Conservation (phyloP, 2,113 vertebrate species). For the Australoheros scitulus region DNA sequence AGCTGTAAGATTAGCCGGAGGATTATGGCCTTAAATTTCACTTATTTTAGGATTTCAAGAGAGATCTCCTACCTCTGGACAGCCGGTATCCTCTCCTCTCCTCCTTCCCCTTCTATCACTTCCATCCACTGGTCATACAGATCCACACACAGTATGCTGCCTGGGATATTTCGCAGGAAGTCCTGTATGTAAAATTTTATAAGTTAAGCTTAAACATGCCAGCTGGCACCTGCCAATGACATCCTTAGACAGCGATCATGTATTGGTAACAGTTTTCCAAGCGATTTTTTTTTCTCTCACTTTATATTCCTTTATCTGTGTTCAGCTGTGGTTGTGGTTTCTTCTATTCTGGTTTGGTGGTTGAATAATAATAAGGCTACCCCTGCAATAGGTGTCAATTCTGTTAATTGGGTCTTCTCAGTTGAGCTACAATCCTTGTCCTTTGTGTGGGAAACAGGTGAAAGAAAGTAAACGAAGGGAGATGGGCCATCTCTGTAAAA, state of each 20-base stretch:
- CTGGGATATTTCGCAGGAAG: slow-evolving; percentile 92
- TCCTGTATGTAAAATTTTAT: slow-evolving; percentile 75
- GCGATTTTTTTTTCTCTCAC: not conserved
- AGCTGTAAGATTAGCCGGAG: not conserved
- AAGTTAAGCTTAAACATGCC: not conserved
- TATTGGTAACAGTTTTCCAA: not conserved
- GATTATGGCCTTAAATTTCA: not conserved
- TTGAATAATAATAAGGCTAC: not conserved
- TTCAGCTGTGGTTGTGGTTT: not conserved
- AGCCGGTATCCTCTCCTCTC: slow-evolving; percentile 80
- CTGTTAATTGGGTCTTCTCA: not conserved
- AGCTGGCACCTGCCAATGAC: not conserved
- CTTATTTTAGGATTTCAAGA: not conserved
- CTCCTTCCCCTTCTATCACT: slow-evolving; percentile 82
- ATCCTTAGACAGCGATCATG: not conserved
- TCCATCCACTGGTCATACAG: slow-evolving; percentile 90
- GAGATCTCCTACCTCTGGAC: slow-evolving; percentile 81
- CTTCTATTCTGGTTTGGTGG: not conserved
- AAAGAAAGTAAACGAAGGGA: not conserved
- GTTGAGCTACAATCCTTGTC: not conserved
- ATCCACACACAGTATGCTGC: slow-evolving; percentile 87
- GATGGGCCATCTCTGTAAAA: slow-evolving; percentile 6
- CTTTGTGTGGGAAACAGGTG: not conserved
- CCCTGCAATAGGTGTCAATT: not conserved
- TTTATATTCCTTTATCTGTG: not conserved